Evolutionary conservation across 2,888 invertebrate species (phyloP), one percentile per base, ranked within the genome.

Genomic region (Drosophila fungiperda): DNA sequence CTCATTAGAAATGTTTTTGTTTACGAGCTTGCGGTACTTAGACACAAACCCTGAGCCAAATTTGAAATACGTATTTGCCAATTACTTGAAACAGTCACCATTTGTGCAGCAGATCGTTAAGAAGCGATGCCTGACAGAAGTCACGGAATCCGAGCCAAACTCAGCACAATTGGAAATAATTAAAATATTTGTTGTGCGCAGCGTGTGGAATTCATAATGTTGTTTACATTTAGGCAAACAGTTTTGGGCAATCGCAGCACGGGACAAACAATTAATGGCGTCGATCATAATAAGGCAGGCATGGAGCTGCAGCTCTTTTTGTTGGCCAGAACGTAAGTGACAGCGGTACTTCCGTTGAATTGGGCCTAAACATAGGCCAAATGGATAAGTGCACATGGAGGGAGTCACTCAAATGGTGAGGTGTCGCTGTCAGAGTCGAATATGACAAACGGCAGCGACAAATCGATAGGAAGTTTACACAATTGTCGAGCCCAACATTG

Each of bases 141-240:
- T 87, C 82, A 84, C 78, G 76, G 49, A 69, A 65, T 68, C 42
- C 20, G 26, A 57, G 26, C n/a, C 61, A 54, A 55, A 29, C 55
- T 59, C 42, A 32, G 17, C 52, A 17, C 69, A 76, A 87, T 89
- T 84, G 88, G 78, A 85, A 76, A 88, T 88, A 90, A 87, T 90
- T 90, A 81, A 87, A 90, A 88, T 87, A 86, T 86, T 86, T 78
- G 79, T 76, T 64, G 52, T 68, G 20, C 54, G 68, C 49, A 55
- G 59, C 67, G 69, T 50, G n/a, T 60, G 38, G 86, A 78, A 87
- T 87, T 68, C 36, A 57, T 86, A 88, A 87, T 81, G 72, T 66
- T 75, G 38, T 69, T 69, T 73, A 70, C 60, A 64, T 45, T 38
- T 12, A 36, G 65, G 49, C 58, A 53, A 58, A 32, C 23, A 23